Evolutionary conservation across 2,888 invertebrate species (phyloP).

Genomic region (Cremastinae sp.): DNA sequence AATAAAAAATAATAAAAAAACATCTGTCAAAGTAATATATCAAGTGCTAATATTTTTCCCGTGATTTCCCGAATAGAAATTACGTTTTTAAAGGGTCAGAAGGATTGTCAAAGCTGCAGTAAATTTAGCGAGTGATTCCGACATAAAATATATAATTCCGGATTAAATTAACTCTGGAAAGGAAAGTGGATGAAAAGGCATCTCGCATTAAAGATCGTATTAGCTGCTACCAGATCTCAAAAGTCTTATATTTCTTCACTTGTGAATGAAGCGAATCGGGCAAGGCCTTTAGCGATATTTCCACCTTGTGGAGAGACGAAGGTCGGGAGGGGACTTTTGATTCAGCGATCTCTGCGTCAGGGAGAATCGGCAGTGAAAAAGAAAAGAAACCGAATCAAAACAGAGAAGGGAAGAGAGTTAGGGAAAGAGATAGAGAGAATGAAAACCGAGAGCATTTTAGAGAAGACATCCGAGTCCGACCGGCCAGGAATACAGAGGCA

Average conservation of each 20-base stretch:
- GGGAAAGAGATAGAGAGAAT: slow-evolving; percentile 29
- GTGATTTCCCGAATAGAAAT: no score
- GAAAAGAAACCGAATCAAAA: neutral
- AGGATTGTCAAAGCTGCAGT: neutral
- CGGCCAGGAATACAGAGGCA: slow-evolving; percentile 34
- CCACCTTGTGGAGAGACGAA: neutral
- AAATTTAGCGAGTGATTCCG: neutral
- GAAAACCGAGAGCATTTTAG: slow-evolving; percentile 34
- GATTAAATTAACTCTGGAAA: no score
- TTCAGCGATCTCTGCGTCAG: no score
- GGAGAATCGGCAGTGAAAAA: no score
- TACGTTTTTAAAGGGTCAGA: no score
- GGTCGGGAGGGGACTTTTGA: no score
- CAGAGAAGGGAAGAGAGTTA: slow-evolving; percentile 32
- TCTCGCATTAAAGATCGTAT: slow-evolving; percentile 26
- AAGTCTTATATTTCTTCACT: slow-evolving; percentile 56
- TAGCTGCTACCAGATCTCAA: slow-evolving; percentile 13
- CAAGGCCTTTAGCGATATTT: slow-evolving; percentile 67
- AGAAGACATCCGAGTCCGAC: slow-evolving; percentile 40
- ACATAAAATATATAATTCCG: no score
- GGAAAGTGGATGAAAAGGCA: neutral
- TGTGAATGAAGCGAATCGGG: slow-evolving; percentile 74
- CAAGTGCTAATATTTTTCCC: no score
- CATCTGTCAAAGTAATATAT: no score
- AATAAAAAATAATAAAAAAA: no score